Percentiles rank a stretch among this genome's conserved stretches.
These are phyloP conservation scores for Periparus ater DNA, from an alignment of 2,797 vertebrate species.

Conservation along the genomic window DNA sequence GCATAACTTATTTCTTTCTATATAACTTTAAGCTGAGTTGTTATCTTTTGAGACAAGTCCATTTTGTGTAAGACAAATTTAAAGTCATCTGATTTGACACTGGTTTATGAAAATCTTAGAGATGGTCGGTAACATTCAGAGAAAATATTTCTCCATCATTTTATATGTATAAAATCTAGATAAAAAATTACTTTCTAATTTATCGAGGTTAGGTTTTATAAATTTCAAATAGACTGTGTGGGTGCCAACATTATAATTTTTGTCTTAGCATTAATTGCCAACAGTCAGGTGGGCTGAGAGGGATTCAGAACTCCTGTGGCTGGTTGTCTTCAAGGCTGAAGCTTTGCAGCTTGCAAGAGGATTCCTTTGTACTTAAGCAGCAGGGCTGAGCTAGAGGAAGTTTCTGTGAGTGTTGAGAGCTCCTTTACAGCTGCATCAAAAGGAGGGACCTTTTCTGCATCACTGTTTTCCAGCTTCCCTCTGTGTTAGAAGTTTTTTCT, in stretches of 20 bases:
- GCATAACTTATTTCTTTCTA: background rate
- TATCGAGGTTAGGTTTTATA: background rate
- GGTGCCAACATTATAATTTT: background rate
- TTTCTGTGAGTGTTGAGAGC: background rate
- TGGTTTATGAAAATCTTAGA: background rate
- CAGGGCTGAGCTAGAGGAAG: background rate
- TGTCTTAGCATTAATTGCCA: background rate
- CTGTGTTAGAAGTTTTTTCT: background rate
- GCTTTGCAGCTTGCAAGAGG: background rate
- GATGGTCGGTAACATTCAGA: background rate
- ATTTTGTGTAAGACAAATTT: background rate
- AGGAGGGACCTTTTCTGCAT: background rate
- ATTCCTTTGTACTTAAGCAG: background rate
- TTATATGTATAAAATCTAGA: background rate
- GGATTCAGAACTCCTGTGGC: background rate
- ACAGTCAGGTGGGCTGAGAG: background rate
- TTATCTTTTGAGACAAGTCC: background rate
- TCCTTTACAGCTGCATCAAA: background rate
- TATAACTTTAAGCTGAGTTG: background rate
- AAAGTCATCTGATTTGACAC: background rate
- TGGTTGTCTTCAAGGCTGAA: background rate
- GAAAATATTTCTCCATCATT: background rate
- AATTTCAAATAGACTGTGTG: background rate
- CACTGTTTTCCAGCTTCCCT: background rate
- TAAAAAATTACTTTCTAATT: background rate